Evolutionary conservation across 2,888 invertebrate genomes (phyloP).

Genomic region (Hymenopus coronatus): DNA sequence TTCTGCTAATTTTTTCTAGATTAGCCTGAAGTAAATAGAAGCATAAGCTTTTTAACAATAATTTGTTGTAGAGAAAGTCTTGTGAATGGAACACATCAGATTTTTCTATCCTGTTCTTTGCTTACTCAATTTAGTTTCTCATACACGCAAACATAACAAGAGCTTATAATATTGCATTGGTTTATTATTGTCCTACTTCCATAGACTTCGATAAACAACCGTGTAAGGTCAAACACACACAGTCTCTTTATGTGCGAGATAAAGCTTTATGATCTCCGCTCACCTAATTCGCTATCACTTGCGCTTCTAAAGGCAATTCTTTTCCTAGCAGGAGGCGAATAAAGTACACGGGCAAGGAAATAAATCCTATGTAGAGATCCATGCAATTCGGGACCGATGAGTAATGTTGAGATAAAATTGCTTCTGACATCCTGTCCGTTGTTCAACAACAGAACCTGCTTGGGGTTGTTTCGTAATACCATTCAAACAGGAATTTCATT

Average conservation of each 20-base stretch:
- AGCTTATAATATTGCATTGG: neutral
- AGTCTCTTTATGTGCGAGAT: too few relatives aligned
- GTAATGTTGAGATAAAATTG: neutral
- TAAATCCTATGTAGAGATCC: too few relatives aligned
- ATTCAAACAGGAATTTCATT: neutral
- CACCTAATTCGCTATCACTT: neutral
- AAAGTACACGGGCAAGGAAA: too few relatives aligned
- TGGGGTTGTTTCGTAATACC: neutral
- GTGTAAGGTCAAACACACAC: neutral
- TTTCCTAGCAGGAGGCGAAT: neutral
- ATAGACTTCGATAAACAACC: neutral
- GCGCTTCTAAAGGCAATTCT: neutral
- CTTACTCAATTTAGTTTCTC: too few relatives aligned
- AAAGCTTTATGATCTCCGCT: neutral
- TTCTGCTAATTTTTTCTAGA: too few relatives aligned
- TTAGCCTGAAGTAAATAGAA: too few relatives aligned
- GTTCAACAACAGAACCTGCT: neutral
- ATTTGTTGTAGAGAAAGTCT: too few relatives aligned
- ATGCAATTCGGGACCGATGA: neutral
- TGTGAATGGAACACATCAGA: too few relatives aligned
- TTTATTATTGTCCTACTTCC: neutral
- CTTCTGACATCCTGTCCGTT: neutral
- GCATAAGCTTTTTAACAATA: too few relatives aligned
- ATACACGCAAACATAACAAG: too few relatives aligned
- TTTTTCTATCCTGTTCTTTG: too few relatives aligned